Base-by-base conservation (phyloP, 2,888 invertebrate species). In the Acrocera orbiculus region DNA sequence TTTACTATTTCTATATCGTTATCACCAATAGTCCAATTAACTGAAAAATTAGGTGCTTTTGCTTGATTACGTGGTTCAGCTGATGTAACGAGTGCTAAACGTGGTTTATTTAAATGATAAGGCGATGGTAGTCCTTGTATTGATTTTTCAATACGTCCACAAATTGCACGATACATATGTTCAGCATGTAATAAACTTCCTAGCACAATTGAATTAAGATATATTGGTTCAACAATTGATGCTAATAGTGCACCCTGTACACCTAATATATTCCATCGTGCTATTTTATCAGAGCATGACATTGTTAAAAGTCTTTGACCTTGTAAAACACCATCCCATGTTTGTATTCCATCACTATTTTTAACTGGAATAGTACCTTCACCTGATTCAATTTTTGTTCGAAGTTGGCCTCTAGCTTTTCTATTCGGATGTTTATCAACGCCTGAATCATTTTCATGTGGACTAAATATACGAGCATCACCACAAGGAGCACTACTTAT, bases 401-500 rank as follows among this genome's bases (percentile, higher is more conserved):
- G 66, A 34, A 96, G 67, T 50, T 86, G 81, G 3, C 95, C 95
- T 16, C 93, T 69, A 1, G 89, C 83, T 48, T 74, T 61, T 47
- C 75, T 58, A 55, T 58, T 58, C 47, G 59, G 59, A 56, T 58
- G 58, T 52, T 59, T 58, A 52, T 58, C 58, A 51, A 58, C 54
- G 53, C 56, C 58, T 49, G 41, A 55, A 37, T 69, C 67, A 46
- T 73, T 73, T 63, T 86, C 89, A 62, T 85, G 89, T 26, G 85
- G 89, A 45, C 82, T 83, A 69, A 89, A 92, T 50, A 93, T 86
- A 48, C 86, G 67, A 4, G 89, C 89, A 64, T 95, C 95, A 5
- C 96, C 96, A 64, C 96, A 98, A 4, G 96, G 96, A 27, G 95
- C 87, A 17, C 95, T 92, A 64, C 86, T 92, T 48, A 96, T 90